Conservation (phyloP, 2,888 invertebrate species). For the Salticus scenicus region DNA sequence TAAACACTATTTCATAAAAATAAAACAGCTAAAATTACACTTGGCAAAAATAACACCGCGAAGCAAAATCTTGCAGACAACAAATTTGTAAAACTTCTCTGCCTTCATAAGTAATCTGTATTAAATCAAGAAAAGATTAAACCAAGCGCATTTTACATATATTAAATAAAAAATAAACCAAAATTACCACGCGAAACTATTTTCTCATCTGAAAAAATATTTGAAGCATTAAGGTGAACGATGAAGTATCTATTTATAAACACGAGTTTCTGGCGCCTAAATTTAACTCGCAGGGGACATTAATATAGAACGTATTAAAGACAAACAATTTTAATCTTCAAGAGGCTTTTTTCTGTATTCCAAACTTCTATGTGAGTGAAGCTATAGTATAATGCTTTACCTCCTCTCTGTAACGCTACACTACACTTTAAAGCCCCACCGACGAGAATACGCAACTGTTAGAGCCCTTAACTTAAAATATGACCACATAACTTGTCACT, state of each 20-base stretch:
- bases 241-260: neutral
- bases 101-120: neutral
- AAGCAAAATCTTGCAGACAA: too few species aligned
- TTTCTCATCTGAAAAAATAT: neutral
- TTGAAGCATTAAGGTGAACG: conserved; percentile 2
- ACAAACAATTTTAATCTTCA: conserved; percentile 23
- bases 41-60: too few species aligned
- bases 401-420: conserved; percentile 28
- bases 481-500: conserved; percentile 56
- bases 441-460: conserved; percentile 63
- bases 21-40: too few species aligned
- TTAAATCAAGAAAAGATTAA: conserved; percentile 8
- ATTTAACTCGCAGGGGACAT: conserved; percentile 13
- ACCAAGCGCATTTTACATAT: neutral
- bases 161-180: neutral
- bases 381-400: conserved; percentile 17
- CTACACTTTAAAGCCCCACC: conserved; percentile 39
- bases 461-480: conserved; percentile 47
- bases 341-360: neutral
- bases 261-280: conserved; percentile 1
- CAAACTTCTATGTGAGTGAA: neutral
- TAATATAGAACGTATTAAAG: conserved; percentile 12
- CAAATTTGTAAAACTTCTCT: neutral
- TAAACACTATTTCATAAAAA: too few species aligned
- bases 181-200: neutral